Percentiles rank a stretch among this genome's conserved stretches.
These are phyloP conservation scores for Pantelozetes paolii DNA, from an alignment of 2,888 invertebrate species.

Conservation along the genomic window DNA sequence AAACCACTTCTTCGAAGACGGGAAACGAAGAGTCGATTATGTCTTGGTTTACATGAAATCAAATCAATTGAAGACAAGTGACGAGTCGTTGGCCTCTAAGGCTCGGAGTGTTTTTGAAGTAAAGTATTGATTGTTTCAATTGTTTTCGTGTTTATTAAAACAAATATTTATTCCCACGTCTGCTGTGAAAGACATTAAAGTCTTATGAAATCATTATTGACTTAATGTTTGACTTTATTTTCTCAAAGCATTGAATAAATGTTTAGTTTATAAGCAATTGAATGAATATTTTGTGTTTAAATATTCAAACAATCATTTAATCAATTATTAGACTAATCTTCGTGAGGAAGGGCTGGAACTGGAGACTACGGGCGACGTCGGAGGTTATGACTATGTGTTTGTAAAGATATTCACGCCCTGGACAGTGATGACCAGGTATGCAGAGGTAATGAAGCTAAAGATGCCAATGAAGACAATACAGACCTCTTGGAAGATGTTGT, in stretches of 20 bases:
- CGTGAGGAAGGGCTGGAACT: conserved; percentile 68
- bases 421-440: conserved; percentile 75
- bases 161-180: too few species aligned
- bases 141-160: too few species aligned
- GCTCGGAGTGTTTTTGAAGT: conserved; percentile 38
- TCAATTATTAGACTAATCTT: conserved; percentile 69
- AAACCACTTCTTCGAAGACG: conserved; percentile 46
- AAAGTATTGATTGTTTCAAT: background rate
- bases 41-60: conserved; percentile 45
- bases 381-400: conserved; percentile 47
- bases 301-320: too few species aligned
- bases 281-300: too few species aligned
- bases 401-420: conserved; percentile 83
- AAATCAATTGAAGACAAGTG: conserved; percentile 27
- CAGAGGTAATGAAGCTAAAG: conserved; percentile 83
- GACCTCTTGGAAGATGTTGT: conserved; percentile 40
- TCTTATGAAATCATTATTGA: too few species aligned
- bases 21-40: conserved; percentile 47
- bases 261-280: too few species aligned
- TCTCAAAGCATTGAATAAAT: too few species aligned
- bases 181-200: too few species aligned
- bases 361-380: conserved; percentile 61
- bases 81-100: conserved; percentile 7
- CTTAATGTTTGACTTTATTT: too few species aligned
- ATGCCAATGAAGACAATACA: conserved; percentile 73